Evolutionary conservation across 2,888 invertebrate genomes (phyloP), one percentile per base, ranked within the genome.

Genomic region (Ecdyonurus torrentis): DNA sequence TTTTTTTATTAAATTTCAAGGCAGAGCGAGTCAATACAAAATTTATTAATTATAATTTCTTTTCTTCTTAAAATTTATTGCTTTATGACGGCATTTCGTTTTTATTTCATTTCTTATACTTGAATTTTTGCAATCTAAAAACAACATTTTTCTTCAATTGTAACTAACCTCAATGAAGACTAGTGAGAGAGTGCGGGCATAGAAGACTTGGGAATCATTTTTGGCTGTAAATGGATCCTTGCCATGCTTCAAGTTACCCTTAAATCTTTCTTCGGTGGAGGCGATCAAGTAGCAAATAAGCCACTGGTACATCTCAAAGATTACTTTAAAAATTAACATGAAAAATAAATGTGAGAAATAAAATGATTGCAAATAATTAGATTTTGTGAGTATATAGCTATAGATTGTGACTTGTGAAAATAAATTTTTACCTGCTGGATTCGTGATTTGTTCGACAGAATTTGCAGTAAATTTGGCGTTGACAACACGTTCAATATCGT

Each of bases 151-250:
- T 24, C n/a, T 24, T n/a, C 23, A 52, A 3, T 22, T 25, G 25
- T 52, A n/a, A n/a, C n/a, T 63, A 68, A 79, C 79, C 75, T 94
- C 91, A 15, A 86, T 87, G 72, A 87, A 95, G 1, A 83, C 87
- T 66, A 83, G 76, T 0, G 91, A 85, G 0, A 95, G 76, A 20
- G 83, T 82, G 52, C 85, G 81, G 67, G 89, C 89, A 67, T 83
- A 80, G 74, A 87, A 89, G 2, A 91, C 91, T 76, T 95, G 93
- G 0, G 85, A 82, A 69, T 86, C 83, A 71, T 87, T 89, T 64
- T 87, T 81, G 0, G 92, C 90, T 25, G 83, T 82, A 72, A 92
- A 91, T 67, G 81, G 81, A 67, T 87, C 82, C 0, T 79, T 74
- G 0, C 86, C 85, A 19, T 76, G 75, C 0, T 78, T 74, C 0